A percentile compares a stretch with the other conserved stretches of the same genome.
phyloP scores from a whole-genome alignment of 2,797 vertebrate species.

The Artibeus jamaicensis region DNA sequence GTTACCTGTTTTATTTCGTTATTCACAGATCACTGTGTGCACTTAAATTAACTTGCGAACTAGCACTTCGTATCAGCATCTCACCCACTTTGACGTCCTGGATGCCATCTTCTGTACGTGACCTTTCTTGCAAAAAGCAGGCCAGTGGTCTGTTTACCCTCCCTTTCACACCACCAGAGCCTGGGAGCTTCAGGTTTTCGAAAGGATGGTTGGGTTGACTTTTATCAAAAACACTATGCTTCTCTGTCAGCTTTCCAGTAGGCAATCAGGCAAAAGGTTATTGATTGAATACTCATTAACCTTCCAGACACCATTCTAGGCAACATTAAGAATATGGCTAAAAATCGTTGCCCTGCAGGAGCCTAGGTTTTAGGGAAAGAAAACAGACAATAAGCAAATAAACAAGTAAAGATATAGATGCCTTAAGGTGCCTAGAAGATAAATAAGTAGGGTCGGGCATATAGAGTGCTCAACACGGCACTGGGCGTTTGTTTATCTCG shows the following conservation, averaged over 20 bases:
- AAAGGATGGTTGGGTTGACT: background rate
- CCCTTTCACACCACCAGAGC: background rate
- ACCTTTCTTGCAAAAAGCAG: background rate
- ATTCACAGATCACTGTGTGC: background rate
- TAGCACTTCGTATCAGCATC: background rate
- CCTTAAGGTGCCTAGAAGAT: background rate
- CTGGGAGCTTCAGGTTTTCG: conserved; percentile 3
- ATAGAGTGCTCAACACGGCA: background rate
- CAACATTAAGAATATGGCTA: background rate
- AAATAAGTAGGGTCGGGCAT: background rate
- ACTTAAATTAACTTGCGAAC: background rate
- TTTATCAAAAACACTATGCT: background rate
- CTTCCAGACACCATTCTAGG: background rate
- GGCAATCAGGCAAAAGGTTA: background rate
- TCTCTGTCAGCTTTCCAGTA: background rate
- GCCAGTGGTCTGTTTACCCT: background rate
- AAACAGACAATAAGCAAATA: background rate
- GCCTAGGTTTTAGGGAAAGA: background rate
- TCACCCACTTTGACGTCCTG: background rate
- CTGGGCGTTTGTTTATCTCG: rapidly evolving
- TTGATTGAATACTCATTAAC: background rate
- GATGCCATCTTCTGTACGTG: background rate
- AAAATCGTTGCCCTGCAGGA: background rate
- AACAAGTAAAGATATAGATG: background rate
- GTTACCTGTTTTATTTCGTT: background rate